Conservation (phyloP, 2,113 vertebrate genomes). For the Atlantisia rogersi region DNA sequence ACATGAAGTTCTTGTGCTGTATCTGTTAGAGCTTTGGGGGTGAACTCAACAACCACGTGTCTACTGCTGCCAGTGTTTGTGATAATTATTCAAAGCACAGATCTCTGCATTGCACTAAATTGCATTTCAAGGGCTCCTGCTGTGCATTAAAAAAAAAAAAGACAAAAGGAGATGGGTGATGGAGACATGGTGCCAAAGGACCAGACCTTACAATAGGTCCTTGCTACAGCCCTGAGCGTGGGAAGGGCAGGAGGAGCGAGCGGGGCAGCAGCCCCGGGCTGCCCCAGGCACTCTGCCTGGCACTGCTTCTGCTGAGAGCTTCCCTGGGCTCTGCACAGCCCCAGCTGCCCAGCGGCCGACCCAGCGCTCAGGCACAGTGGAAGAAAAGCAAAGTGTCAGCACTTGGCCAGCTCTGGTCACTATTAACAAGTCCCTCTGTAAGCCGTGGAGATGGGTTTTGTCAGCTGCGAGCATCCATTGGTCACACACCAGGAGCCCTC, state of each 20-base stretch:
- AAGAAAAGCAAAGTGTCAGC: background rate
- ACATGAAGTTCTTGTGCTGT: background rate
- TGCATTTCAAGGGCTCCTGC: background rate
- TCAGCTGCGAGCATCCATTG: background rate
- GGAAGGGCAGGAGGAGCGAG: background rate
- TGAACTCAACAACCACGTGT: background rate
- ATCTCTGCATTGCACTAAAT: background rate
- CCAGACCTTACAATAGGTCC: background rate
- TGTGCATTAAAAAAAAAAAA: background rate
- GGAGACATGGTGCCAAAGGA: background rate
- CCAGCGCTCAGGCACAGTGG: fast-evolving
- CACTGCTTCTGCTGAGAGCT: background rate
- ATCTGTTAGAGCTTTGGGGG: background rate
- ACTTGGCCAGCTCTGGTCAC: background rate
- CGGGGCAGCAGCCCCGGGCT: background rate
- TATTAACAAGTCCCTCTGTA: background rate
- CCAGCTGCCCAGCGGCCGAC: background rate
- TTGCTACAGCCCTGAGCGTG: background rate
- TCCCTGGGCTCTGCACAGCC: background rate
- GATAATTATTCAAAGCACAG: background rate
- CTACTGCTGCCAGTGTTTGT: background rate
- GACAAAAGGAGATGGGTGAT: background rate
- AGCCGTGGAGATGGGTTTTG: background rate
- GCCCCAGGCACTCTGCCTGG: background rate
- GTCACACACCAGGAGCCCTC: background rate